These are phyloP conservation scores for Pomphorhynchus laevis DNA, from an alignment of 1,140 invertebrate species.

Conservation along the genomic window DNA sequence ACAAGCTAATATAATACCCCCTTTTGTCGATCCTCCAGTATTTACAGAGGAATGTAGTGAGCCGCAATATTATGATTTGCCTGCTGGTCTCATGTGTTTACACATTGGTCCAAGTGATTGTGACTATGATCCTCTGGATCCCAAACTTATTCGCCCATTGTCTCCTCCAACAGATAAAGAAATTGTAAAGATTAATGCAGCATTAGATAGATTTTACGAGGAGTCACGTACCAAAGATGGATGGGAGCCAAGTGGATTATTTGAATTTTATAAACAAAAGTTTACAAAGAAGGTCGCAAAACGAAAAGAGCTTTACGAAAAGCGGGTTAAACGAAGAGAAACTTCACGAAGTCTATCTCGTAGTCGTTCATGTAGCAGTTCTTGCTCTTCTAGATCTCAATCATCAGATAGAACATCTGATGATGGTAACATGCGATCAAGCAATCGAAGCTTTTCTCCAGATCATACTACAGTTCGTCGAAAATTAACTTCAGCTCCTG, in stretches of 20 bases:
- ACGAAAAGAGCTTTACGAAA: too few species aligned
- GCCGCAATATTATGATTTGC: constrained; percentile 75
- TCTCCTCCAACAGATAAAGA: constrained; percentile 65
- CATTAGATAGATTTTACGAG: constrained; percentile 70
- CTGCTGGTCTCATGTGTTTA: constrained; percentile 66
- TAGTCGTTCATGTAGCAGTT: constrained; percentile 16
- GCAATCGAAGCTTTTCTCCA: constrained; percentile 10
- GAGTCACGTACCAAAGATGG: constrained; percentile 35
- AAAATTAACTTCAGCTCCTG: constrained; percentile 11
- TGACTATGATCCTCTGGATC: constrained; percentile 51
- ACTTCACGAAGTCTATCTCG: too few species aligned
- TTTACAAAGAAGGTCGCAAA: not conserved
- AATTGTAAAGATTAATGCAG: constrained; percentile 40
- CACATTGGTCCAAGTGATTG: constrained; percentile 48
- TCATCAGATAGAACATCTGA: constrained; percentile 12
- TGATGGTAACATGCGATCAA: constrained; percentile 3
- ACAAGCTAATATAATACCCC: too few species aligned
- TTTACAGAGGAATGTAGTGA: too few species aligned
- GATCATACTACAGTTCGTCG: constrained; percentile 7
- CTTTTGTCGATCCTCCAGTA: too few species aligned
- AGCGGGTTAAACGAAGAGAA: constrained; percentile 41
- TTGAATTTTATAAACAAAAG: constrained; percentile 85
- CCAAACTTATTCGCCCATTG: constrained; percentile 48
- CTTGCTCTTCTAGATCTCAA: constrained; percentile 18
- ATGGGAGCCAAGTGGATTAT: constrained; percentile 75